Evolutionary conservation across 2,888 invertebrate species (phyloP), one percentile per base, ranked within the genome.

Genomic region (Diloba caeruleocephala): DNA sequence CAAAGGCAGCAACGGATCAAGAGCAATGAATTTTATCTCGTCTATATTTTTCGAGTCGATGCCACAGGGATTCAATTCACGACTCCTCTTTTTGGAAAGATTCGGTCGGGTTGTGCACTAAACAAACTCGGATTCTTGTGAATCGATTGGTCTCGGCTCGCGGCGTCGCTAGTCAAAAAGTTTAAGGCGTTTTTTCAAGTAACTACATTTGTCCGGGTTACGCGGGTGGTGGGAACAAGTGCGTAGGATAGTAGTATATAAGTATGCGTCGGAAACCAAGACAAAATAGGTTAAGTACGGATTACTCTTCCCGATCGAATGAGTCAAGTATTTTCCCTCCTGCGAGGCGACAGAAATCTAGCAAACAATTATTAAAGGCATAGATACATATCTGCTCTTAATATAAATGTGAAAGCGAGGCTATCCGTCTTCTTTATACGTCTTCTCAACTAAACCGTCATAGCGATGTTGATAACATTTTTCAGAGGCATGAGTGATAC

Each of bases 1-100:
- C 6, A 1, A 25, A 65, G 3, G 42, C 8, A 62, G 82, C 76
- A 79, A 71, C 85, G 82, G 25, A 76, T 0, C 0, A 0, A 5
- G 1, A 25, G 0, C 13, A n/a, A 26, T 23, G 28, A 28, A 13
- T 31, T 9, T 17, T 0, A 37, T 55, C 31, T 21, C 8, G 9
- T 23, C 4, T n/a, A n/a, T 0, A 36, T 25, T 49, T 52, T 48
- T 43, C 44, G 37, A 6, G 17, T 9, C 38, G 26, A 46, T 55
- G 55, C 65, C 55, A 62, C 70, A 65, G 78, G 82, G 87, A 88
- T 89, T 88, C 85, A 90, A 89, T 91, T 82, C 88, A 84, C 82
- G 83, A 88, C 74, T 92, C 75, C 71, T 90, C 90, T 87, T 92
- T 92, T 92, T 93, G 84, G 85, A 21, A 62, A 74, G 87, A 79